Evolutionary conservation across 1,140 invertebrate species (phyloP).

Genomic region (Mya arenaria): DNA sequence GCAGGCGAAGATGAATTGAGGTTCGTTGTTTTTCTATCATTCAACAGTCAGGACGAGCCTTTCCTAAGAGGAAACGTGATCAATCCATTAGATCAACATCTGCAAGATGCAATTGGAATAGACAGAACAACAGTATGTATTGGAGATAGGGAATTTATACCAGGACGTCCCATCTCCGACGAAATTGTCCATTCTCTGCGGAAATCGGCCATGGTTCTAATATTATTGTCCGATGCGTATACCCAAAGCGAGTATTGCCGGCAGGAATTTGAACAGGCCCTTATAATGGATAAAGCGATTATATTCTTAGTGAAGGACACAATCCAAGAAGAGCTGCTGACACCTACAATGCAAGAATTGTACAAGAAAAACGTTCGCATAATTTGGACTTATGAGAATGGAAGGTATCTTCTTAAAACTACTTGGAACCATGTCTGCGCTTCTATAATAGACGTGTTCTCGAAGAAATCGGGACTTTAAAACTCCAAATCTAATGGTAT

Average conservation of each 20-base stretch:
- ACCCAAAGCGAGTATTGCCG: neutral
- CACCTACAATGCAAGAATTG: constrained; percentile 18
- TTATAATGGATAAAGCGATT: neutral
- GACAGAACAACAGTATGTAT: neutral
- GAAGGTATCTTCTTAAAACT: neutral
- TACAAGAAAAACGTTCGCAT: constrained; percentile 18
- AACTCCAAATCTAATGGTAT: too few species aligned
- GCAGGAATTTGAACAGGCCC: neutral
- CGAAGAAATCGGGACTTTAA: too few species aligned
- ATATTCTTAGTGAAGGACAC: constrained; percentile 20
- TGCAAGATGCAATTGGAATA: neutral
- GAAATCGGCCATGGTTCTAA: neutral
- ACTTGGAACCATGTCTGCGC: constrained; percentile 26
- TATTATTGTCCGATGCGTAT: neutral
- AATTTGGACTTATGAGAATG: neutral
- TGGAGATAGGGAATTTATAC: constrained; percentile 1
- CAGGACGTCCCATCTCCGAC: neutral
- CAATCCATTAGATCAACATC: neutral
- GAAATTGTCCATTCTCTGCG: neutral
- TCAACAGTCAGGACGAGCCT: neutral
- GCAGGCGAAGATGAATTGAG: neutral
- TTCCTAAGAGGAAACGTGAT: neutral
- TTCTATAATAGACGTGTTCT: constrained; percentile 13
- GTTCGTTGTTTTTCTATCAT: constrained; percentile 14
- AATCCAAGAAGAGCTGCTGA: neutral